phyloP scores from a whole-genome alignment of 2,888 invertebrate species.

The Scaptomyza reducta region DNA sequence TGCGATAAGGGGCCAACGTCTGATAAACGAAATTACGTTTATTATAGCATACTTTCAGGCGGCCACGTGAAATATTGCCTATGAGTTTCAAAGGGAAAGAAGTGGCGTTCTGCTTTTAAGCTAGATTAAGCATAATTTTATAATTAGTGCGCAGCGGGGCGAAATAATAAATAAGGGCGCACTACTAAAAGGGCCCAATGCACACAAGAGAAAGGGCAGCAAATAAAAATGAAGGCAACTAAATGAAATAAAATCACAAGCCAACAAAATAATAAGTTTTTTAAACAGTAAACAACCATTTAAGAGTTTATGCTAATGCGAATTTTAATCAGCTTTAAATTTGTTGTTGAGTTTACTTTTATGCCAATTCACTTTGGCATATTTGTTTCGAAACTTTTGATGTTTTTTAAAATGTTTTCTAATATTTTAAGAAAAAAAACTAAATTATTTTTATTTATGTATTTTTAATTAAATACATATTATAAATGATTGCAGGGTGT shows the following conservation, averaged over 20 bases:
- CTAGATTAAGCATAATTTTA: constrained; percentile 74
- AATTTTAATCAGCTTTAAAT: constrained; percentile 10
- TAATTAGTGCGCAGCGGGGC: constrained; percentile 55
- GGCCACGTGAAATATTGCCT: constrained; percentile 61
- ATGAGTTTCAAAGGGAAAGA: constrained; percentile 44
- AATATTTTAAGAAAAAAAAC: too few relatives aligned
- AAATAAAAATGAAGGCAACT: constrained; percentile 24
- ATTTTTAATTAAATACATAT: background rate
- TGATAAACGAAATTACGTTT: constrained; percentile 57
- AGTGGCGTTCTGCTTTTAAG: constrained; percentile 38
- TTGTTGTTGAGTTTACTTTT: background rate
- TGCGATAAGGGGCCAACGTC: background rate
- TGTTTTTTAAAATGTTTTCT: too few relatives aligned
- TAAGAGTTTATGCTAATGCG: constrained; percentile 21
- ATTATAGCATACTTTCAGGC: constrained; percentile 55
- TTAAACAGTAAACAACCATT: constrained; percentile 2
- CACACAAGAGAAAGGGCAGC: constrained; percentile 11
- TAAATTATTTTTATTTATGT: background rate
- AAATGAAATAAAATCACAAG: constrained; percentile 10
- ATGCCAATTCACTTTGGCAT: background rate
- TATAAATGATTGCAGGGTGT: background rate
- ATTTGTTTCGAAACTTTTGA: too few relatives aligned
- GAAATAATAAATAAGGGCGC: constrained; percentile 1
- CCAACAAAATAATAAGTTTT: constrained; percentile 8
- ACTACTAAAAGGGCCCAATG: background rate